Evolutionary conservation across 2,888 invertebrate genomes (phyloP), one percentile per base, ranked within the genome.

Genomic region (Sarcophaga carnaria): DNA sequence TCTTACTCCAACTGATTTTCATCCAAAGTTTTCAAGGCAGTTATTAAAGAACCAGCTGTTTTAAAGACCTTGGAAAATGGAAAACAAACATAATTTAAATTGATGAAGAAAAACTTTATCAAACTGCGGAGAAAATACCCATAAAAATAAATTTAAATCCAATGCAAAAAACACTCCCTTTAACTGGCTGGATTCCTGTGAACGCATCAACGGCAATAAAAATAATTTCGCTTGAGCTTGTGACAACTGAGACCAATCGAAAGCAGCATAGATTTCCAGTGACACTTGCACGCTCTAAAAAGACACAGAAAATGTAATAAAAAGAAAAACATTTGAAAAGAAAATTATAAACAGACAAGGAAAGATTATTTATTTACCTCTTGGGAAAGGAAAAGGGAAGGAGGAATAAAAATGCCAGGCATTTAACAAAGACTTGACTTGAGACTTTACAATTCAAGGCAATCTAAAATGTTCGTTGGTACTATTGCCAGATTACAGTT

Each of bases 111-210:
- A 54, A 54, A 14, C 17, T 54, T 17, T 54, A 17, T 54, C 3
- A 5, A 69, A 37, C 25, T n/a, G 37, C 8, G 47, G 5, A 10
- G 37, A 1, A 69, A 37, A 45, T 83, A 86, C 86, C 86, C 86
- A 86, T 77, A 86, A 80, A 83, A 71, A 86, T 25, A 86, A 77
- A 80, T 22, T 86, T 59, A 86, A 80, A 49, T 86, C 86, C 54
- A 83, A n/a, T 2, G 75, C 71, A 64, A 86, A 86, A 62, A 86
- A 80, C 0, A 80, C 69, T 22, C 69, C 86, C 59, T 47, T 67
- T n/a, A 86, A 62, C 47, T 72, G 62, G 62, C 72, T 64, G 11
- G 54, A 27, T 64, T 69, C 47, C n/a, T 80, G 83, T 45, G 86
- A 77, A 17, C 86, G 83, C 63, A 83, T 77, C 74, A 86, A 74